Percentiles rank a stretch among this genome's conserved stretches.
Conservation (phyloP, 2,113 vertebrate species). For the Sisor rabdophorus region DNA sequence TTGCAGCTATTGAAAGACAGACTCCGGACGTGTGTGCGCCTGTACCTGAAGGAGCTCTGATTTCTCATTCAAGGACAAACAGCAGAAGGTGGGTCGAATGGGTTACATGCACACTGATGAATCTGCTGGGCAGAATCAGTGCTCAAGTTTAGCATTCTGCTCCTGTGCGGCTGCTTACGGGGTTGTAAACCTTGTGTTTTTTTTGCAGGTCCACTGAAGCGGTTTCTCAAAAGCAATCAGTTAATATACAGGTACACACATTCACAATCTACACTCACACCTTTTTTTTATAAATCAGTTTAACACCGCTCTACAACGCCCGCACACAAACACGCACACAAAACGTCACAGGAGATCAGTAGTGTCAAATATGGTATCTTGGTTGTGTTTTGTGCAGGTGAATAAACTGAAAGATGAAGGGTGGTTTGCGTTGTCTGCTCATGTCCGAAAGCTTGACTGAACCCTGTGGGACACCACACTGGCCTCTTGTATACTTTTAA, state of each 20-base stretch:
- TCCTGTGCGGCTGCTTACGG: not conserved
- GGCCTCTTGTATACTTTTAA: not conserved
- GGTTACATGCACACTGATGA: not conserved
- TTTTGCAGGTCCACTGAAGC: conserved; percentile 51
- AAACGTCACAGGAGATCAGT: too few species aligned
- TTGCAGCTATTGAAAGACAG: conserved; percentile 61
- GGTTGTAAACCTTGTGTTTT: not conserved
- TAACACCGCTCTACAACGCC: too few species aligned
- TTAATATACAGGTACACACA: conserved; percentile 29
- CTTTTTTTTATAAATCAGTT: too few species aligned
- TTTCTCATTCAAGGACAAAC: conserved; percentile 49
- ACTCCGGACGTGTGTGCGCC: conserved; percentile 62
- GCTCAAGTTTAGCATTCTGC: not conserved
- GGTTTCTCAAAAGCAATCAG: conserved; percentile 23
- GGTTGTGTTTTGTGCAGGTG: conserved; percentile 58
- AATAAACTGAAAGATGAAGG: conserved; percentile 75
- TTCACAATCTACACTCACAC: not conserved
- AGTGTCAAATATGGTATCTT: too few species aligned
- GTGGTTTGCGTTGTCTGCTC: conserved; percentile 82
- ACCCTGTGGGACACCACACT: not conserved
- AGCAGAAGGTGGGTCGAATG: conserved; percentile 68
- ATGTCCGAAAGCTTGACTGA: conserved; percentile 61
- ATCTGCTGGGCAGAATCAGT: not conserved
- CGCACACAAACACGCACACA: too few species aligned
- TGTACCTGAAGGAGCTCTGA: conserved; percentile 55